Base-by-base conservation (phyloP, 1,140 invertebrate species). In the Heliothis subflexa region DNA sequence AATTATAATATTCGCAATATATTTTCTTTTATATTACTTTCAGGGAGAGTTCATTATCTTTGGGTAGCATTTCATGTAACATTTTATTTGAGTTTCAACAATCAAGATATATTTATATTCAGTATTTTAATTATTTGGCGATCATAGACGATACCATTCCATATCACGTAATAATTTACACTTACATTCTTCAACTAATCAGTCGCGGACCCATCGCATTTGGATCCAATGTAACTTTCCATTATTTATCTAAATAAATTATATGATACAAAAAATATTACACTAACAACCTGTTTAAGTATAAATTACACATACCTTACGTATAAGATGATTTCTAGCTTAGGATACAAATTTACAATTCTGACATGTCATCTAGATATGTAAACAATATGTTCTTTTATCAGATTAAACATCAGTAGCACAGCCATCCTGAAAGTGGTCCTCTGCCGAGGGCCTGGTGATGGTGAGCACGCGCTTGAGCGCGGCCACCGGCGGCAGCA, bases 361-460 rank as follows among this genome's bases (percentile, higher is more conserved):
- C 85, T 85, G 86, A 89, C 84, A 87, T 62, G 86, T 80, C 85
- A 85, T 85, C 85, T 83, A 88, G 80, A 85, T 87, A 84, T 83
- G 84, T 80, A 83, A 66, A 85, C 80, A 85, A 84, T 78, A 76
- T 52, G 64, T 80, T 73, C 70, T 72, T 82, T 83, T 55, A 77
- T 84, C 64, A 85, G 78, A 86, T 83, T 91, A 98, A 88, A 98
- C 98, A 93, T 98, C 98, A 21, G 98, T 98, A 55, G 97, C 98
- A 90, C 97, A 98, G 79, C 97, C 97, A 94, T 98, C 98, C 90
- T 98, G 98, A 87, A 98, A 98, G 16, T 98, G 97, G 91, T 98
- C 98, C 87, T 98, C 98, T 16, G 97, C 97, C 1, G 97, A 97
- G 90, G 97, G 98, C 85, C 97, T 96, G 79, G 96, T 97, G 82